A percentile compares a stretch with the other conserved stretches of the same genome.
Conservation (phyloP, 1,140 invertebrate genomes). For the Acyrthosiphon pisum region DNA sequence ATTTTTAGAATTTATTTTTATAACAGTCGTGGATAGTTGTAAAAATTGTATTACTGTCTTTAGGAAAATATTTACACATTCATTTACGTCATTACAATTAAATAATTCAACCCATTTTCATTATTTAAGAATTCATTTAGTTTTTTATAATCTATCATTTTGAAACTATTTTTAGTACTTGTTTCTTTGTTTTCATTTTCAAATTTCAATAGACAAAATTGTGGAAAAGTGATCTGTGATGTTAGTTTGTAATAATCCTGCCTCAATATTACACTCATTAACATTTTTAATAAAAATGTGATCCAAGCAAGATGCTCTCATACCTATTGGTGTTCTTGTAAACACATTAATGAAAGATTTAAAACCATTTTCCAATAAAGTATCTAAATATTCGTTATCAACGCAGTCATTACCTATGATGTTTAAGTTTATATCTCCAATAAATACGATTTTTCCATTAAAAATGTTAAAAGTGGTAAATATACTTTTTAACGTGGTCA, state of each 20-base stretch:
- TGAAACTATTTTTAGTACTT: not conserved
- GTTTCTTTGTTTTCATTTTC: not conserved
- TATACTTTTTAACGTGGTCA: no score
- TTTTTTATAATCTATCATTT: not conserved
- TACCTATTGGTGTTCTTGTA: conserved; percentile 26
- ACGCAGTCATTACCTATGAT: not conserved
- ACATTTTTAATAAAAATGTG: conserved; percentile 38
- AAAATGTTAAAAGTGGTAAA: no score
- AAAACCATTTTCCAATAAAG: no score
- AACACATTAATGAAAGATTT: not conserved
- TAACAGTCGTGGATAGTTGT: no score
- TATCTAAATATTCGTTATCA: conserved; percentile 11
- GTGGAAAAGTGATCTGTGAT: no score
- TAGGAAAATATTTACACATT: no score
- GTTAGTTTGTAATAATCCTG: not conserved
- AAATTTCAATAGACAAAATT: conserved; percentile 32
- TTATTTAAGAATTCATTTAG: conserved; percentile 17
- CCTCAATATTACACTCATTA: not conserved
- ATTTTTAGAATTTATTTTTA: not conserved
- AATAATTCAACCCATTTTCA: conserved; percentile 4
- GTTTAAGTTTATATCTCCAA: not conserved
- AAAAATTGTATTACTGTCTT: no score
- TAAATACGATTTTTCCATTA: no score
- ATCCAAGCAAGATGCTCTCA: conserved; percentile 1
- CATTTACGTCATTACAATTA: not conserved